These are phyloP conservation scores for Mystacornis crossleyi DNA, from an alignment of 2,113 vertebrate genomes.

Conservation along the genomic window DNA sequence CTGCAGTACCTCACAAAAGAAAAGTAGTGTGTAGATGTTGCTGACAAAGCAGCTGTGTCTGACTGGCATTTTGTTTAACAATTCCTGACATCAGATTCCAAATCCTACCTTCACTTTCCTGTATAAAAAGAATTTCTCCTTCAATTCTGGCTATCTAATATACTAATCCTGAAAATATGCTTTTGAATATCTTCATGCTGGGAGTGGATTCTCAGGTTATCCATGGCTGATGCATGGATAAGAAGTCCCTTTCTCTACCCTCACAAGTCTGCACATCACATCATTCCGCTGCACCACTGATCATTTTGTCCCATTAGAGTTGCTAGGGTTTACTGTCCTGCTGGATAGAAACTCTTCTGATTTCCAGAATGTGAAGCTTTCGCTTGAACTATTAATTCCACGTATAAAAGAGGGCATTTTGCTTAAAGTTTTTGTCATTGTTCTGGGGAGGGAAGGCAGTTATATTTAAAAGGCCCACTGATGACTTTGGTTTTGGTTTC, in stretches of 20 bases:
- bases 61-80: background rate
- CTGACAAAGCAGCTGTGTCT: slow-evolving; percentile 16
- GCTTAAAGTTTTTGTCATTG: background rate
- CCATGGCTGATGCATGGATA: background rate
- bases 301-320: background rate
- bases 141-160: background rate
- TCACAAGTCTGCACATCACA: background rate
- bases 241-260: background rate
- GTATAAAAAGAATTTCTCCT: background rate
- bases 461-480: background rate
- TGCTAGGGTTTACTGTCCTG: background rate
- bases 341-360: background rate
- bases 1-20: background rate
- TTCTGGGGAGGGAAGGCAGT: background rate
- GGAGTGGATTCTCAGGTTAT: background rate
- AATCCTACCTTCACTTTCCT: background rate
- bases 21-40: background rate
- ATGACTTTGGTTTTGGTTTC: background rate
- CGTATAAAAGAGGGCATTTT: background rate
- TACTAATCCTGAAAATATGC: background rate
- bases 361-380: background rate
- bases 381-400: background rate
- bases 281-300: too few relatives aligned
- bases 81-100: background rate
- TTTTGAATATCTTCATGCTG: background rate